Conservation (phyloP, 37 sponge, comb jelly and placozoan species). For the Dysidea cf. avara region DNA sequence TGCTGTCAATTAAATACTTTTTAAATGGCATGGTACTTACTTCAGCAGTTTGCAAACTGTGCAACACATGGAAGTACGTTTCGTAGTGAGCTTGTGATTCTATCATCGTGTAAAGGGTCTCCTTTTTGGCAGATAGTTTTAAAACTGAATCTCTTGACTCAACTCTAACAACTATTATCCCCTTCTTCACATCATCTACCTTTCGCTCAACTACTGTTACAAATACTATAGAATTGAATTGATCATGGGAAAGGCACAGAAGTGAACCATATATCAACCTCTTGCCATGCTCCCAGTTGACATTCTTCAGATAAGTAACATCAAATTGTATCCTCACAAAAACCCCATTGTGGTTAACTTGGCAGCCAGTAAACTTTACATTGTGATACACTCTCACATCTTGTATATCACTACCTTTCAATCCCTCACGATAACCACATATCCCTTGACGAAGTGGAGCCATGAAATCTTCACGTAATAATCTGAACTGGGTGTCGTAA, state of each 20-base stretch:
- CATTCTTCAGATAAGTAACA: slow-evolving; percentile 1
- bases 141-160: no score
- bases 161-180: slow-evolving; percentile 40
- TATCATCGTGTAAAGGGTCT: slow-evolving; percentile 53
- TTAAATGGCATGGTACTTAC: slow-evolving; percentile 82
- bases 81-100: slow-evolving; percentile 91
- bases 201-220: slow-evolving; percentile 78
- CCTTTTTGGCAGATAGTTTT: not conserved
- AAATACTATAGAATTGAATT: slow-evolving; percentile 46
- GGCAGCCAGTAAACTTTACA: slow-evolving; percentile 43
- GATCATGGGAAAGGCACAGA: slow-evolving; percentile 65
- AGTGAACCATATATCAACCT: slow-evolving; percentile 81
- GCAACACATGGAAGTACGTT: slow-evolving; percentile 77
- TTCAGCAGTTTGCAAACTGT: slow-evolving; percentile 64
- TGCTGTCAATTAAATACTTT: slow-evolving; percentile 46
- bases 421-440: slow-evolving; percentile 28
- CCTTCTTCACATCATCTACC: slow-evolving; percentile 45
- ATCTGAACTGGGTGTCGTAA: slow-evolving; percentile 80
- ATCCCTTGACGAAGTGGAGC: slow-evolving; percentile 82
- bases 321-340: slow-evolving; percentile 64
- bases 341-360: slow-evolving; percentile 45
- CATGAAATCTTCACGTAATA: slow-evolving; percentile 87
- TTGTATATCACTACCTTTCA: slow-evolving; percentile 13
- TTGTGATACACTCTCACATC: slow-evolving; percentile 69
- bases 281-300: slow-evolving; percentile 73